Conservation (phyloP, 1,140 invertebrate genomes). For the Lamellibrachia luymesi region DNA sequence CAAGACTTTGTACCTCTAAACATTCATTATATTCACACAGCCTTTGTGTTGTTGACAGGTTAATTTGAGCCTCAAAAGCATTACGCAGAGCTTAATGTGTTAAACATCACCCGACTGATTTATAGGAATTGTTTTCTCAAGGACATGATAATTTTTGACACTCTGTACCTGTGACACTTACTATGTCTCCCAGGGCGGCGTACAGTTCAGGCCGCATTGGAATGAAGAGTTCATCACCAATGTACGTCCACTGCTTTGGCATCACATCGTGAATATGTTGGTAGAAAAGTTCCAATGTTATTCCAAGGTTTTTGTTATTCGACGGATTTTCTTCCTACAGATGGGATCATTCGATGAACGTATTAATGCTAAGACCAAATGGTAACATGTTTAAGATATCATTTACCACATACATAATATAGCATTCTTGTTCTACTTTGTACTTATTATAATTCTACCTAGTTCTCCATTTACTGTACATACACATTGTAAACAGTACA, state of each 20-base stretch:
- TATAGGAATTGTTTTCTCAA: not conserved
- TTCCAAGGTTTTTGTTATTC: not conserved
- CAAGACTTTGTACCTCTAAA: no score
- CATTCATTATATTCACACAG: no score
- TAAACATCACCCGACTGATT: not conserved
- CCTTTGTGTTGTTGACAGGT: no score
- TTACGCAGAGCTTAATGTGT: not conserved
- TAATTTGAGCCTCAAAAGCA: no score
- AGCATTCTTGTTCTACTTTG: no score
- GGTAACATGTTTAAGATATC: not conserved
- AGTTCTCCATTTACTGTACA: no score
- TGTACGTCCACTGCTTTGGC: constrained; percentile 45
- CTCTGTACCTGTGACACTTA: not conserved
- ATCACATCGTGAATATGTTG: not conserved
- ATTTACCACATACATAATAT: no score
- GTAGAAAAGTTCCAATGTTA: not conserved
- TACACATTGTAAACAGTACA: no score
- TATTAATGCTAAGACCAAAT: not conserved
- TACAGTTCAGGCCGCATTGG: constrained; percentile 40
- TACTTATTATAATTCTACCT: no score
- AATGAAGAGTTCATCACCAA: constrained; percentile 54
- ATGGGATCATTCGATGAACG: not conserved
- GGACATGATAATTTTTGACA: not conserved
- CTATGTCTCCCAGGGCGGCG: not conserved
- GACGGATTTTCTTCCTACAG: constrained; percentile 1